These are phyloP conservation scores for Pelecanoides urinatrix DNA, from an alignment of 2,113 vertebrate genomes.

Conservation along the genomic window DNA sequence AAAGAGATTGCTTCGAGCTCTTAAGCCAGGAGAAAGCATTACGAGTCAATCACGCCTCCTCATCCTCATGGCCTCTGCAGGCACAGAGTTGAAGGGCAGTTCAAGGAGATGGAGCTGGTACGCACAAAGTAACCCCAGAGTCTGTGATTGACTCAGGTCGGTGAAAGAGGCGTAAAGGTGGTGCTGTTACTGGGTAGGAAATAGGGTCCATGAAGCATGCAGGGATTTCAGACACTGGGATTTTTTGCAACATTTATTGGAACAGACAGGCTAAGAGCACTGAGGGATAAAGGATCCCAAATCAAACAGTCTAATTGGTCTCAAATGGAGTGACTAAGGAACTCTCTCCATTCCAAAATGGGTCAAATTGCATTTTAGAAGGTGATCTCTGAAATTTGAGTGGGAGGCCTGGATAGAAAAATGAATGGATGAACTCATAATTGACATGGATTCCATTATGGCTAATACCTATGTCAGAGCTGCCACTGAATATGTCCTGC, in stretches of 20 bases:
- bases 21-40: neutral
- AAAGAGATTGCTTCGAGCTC: neutral
- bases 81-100: neutral
- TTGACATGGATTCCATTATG: constrained; percentile 67
- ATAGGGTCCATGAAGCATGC: neutral
- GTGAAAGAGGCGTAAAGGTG: neutral
- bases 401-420: constrained; percentile 52
- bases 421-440: constrained; percentile 62
- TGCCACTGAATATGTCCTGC: constrained; percentile 43
- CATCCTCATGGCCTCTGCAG: neutral
- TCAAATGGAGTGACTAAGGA: constrained; percentile 65
- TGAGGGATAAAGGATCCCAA: constrained; percentile 58
- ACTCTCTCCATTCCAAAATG: constrained; percentile 57
- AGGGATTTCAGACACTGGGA: constrained; percentile 16
- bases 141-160: neutral
- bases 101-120: neutral
- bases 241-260: constrained; percentile 42
- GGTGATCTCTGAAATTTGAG: constrained; percentile 66
- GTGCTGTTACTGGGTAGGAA: constrained; percentile 13
- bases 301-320: constrained; percentile 65
- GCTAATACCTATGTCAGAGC: constrained; percentile 62
- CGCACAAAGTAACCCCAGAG: neutral
- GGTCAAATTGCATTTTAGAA: constrained; percentile 62
- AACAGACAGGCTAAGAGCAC: constrained; percentile 45
- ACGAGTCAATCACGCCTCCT: neutral